Evolutionary conservation across 2,797 vertebrate genomes (phyloP).

Genomic region (Falco naumanni): DNA sequence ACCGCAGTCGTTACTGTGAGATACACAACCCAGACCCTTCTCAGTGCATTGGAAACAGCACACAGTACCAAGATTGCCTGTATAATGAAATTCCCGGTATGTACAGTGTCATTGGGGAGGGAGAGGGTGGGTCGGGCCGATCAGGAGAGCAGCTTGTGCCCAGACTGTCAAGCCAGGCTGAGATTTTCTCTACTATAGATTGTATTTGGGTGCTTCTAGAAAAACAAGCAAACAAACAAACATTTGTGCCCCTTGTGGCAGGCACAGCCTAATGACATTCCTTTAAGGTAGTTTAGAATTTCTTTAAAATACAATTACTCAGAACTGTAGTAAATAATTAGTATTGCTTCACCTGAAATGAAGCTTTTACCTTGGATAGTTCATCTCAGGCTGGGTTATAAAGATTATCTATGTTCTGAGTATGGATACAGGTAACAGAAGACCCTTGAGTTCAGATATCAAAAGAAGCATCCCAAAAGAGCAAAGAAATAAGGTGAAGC

Average conservation of each 20-base stretch:
- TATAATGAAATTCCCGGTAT: slow-evolving; percentile 94
- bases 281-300: background rate
- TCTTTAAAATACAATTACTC: background rate
- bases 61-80: slow-evolving; percentile 89
- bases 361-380: background rate
- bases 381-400: background rate
- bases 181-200: background rate
- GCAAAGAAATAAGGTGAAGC: background rate
- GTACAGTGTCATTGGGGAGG: background rate
- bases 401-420: background rate
- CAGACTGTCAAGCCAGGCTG: background rate
- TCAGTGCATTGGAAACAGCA: slow-evolving; percentile 90
- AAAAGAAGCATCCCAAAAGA: slow-evolving; percentile 1
- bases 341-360: background rate
- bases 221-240: background rate
- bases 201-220: background rate
- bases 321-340: background rate
- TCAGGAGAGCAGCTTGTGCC: background rate
- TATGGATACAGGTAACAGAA: background rate
- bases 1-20: slow-evolving; percentile 88
- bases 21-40: slow-evolving; percentile 73
- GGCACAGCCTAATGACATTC: background rate
- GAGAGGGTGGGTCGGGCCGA: background rate
- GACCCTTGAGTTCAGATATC: background rate
- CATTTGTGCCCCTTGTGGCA: background rate